Base-by-base conservation (phyloP, 2,797 vertebrate species). In the Rhabdophis nuchalis region DNA sequence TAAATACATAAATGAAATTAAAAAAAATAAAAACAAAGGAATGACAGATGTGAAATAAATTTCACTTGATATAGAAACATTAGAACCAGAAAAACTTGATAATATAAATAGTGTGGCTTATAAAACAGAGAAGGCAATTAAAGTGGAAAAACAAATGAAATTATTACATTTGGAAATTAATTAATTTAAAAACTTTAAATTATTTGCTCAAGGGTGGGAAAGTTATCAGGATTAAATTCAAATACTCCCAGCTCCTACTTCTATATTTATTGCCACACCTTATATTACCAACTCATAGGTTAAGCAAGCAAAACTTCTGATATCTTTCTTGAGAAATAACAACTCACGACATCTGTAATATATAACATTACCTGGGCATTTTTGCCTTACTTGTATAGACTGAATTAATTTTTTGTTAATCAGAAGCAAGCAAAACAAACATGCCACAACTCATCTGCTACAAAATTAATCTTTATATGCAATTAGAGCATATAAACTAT, bases 141-240 rank as follows among this genome's bases (percentile, higher is more conserved):
- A 64, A 64, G 27, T 64, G 4, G 60, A n/a, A 64, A 64, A 12
- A 61, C 11, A n/a, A n/a, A n/a, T 29, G 1, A 50, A 50, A 50
- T 50, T 50, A 50, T 50, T 50, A 50, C 5, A 50, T 50, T 50
- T 50, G 46, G 46, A 5, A 50, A 50, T 50, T 50, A 6, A 50
- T 5, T 50, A 50, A 50, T 50, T 50, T 50, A 50, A 50, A 50
- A 50, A 50, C 90, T 93, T 94, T 92, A 96, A 95, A 90, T 32
- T 95, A 94, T 95, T 95, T 95, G 86, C 88, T 25, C 92, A 93
- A 93, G 50, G 88, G 25, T 82, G 56, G 41, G 29, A 53, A 58
- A 27, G 54, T 64, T 86, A 96, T 95, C 54, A 91, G 50, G 72
- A 95, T 96, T 93, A 96, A 90, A 94, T 90, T 92, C 60, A 91